These are phyloP conservation scores for Eclectus roratus DNA, from an alignment of 2,113 vertebrate species.

Conservation along the genomic window DNA sequence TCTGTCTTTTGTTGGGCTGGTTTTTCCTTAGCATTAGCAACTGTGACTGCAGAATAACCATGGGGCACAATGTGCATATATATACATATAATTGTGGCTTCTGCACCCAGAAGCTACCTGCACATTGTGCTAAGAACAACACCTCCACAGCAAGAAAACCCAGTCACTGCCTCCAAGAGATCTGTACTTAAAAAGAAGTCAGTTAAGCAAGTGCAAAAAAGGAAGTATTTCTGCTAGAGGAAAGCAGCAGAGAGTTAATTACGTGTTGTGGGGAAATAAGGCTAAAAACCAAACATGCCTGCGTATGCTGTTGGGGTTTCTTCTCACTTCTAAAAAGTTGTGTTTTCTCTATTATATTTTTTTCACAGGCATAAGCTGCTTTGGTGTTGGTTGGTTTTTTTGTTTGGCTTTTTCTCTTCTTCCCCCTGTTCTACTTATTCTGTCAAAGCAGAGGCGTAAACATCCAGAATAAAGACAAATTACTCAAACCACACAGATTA, in stretches of 20 bases:
- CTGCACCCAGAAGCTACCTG: background rate
- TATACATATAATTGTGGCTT: background rate
- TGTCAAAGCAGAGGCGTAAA: background rate
- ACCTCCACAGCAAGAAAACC: background rate
- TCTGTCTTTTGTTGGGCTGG: background rate
- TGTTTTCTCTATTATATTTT: background rate
- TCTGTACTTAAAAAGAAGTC: background rate
- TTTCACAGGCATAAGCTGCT: background rate
- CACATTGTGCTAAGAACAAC: accelerated
- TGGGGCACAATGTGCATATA: background rate
- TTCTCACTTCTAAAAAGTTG: background rate
- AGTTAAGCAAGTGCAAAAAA: background rate
- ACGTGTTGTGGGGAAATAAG: background rate
- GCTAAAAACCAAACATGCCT: background rate
- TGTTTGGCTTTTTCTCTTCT: background rate
- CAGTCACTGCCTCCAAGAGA: background rate
- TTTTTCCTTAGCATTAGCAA: background rate
- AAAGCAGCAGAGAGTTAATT: background rate
- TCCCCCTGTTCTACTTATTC: background rate
- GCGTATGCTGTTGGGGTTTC: background rate
- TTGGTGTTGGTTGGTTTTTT: background rate
- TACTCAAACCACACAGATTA: background rate
- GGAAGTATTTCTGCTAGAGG: background rate
- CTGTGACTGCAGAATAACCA: background rate
- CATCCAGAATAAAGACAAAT: background rate